Percentiles rank a stretch among this genome's conserved stretches.
Conservation (phyloP, 1,140 invertebrate genomes). For the Drosophila nikananu region DNA sequence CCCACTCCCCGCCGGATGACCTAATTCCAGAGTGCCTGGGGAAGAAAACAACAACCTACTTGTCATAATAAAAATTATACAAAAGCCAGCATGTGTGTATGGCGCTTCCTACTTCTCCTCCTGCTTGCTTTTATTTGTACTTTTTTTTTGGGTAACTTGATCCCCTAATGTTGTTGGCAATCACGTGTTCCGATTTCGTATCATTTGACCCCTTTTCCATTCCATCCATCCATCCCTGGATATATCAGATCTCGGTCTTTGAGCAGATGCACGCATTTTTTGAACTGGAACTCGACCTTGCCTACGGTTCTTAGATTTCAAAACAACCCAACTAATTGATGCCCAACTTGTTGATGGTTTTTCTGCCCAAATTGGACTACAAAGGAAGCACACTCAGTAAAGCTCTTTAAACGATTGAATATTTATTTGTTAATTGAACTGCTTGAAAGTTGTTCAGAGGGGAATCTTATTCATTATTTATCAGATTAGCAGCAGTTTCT, state of each 20-base stretch:
- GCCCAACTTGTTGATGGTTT: constrained; percentile 67
- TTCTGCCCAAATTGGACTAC: constrained; percentile 54
- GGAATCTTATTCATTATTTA: constrained; percentile 21
- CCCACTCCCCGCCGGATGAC: constrained; percentile 48
- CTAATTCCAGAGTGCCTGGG: constrained; percentile 49
- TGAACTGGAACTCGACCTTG: constrained; percentile 67
- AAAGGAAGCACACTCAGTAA: constrained; percentile 28
- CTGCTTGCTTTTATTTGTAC: constrained; percentile 9
- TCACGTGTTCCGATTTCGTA: constrained; percentile 70
- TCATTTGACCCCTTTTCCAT: constrained; percentile 74
- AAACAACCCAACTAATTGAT: constrained; percentile 73
- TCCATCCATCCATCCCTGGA: constrained; percentile 15
- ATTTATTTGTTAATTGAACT: constrained; percentile 50
- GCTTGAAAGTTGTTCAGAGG: constrained; percentile 11
- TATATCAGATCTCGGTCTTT: constrained; percentile 25
- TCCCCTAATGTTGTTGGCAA: constrained; percentile 68
- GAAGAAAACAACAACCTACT: constrained; percentile 38
- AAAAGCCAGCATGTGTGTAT: constrained; percentile 30
- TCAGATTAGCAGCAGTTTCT: constrained; percentile 14
- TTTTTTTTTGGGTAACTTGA: constrained; percentile 62
- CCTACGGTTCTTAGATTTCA: constrained; percentile 71
- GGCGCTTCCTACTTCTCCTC: constrained; percentile 23
- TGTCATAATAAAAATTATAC: constrained; percentile 50
- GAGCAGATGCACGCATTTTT: constrained; percentile 38
- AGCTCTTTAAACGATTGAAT: constrained; percentile 53